Conservation (phyloP, 2,113 vertebrate genomes). For the Irena cyanogastra region DNA sequence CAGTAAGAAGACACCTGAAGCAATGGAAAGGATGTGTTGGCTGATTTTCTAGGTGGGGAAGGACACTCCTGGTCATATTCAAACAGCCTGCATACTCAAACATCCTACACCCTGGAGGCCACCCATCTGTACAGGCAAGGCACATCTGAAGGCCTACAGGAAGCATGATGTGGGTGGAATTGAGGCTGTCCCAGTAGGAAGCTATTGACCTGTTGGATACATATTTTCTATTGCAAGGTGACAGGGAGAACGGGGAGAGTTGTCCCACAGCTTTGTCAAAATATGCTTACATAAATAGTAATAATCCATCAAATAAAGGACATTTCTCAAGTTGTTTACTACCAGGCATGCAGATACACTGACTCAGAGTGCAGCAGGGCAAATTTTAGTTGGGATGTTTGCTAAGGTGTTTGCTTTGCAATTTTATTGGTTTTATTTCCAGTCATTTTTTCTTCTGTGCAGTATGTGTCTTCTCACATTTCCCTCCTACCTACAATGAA, state of each 20-base stretch:
- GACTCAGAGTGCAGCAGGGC: not conserved
- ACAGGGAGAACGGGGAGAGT: not conserved
- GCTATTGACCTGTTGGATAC: accelerated
- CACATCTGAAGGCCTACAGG: not conserved
- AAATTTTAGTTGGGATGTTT: not conserved
- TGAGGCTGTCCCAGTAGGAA: not conserved
- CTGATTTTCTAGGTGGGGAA: not conserved
- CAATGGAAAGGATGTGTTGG: not conserved
- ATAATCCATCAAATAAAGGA: not conserved
- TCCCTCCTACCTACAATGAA: not conserved
- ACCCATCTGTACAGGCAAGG: not conserved
- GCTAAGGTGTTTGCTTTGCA: not conserved
- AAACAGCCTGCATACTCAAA: not conserved
- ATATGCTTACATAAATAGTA: not conserved
- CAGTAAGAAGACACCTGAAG: not conserved
- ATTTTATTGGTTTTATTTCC: not conserved
- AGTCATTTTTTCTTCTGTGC: not conserved
- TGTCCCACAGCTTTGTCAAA: not conserved
- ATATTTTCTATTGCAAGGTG: not conserved
- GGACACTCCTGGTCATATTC: not conserved
- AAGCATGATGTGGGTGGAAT: not conserved
- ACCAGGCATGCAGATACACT: not conserved
- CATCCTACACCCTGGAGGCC: not conserved
- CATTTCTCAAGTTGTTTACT: not conserved
- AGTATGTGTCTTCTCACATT: not conserved